Base-by-base conservation (phyloP, 2,888 invertebrate genomes). In the Amphipoea oculea region DNA sequence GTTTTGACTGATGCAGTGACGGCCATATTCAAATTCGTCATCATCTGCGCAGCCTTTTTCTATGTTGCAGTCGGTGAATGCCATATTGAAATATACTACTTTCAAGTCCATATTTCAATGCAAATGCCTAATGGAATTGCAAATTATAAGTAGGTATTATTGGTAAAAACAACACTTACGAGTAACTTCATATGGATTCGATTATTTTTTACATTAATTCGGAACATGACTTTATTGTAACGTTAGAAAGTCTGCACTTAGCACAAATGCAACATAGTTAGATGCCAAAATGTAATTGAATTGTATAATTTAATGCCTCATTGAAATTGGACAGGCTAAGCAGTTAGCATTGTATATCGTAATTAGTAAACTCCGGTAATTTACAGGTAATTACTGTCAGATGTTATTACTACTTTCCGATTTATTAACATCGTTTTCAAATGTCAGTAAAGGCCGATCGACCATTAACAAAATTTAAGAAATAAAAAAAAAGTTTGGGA, bases 251-350 rank as follows among this genome's bases (percentile, higher is more conserved):
- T 14, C 7, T n/a, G 29, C 62, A 79, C n/a, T 71, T 71, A 54
- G 14, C 14, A 62, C 14, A 72, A 42, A n/a, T 57, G 23, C 63
- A 74, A 20, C 51, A 51, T n/a, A 2, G 7, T 45, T 12, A 62
- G 20, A 62, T 45, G 45, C 48, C 65, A 79, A 82, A 83, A 75
- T 71, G 14, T 65, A 76, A 79, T 76, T 82, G 42, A 68, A 73
- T 60, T 76, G 73, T 65, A 73, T 40, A 70, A 82, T 83, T 79
- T 76, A 69, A 76, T 66, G 83, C 62, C 7, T 83, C 60, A 86
- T 76, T 86, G 48, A 67, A 74, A 60, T 42, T 70, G 20, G 66
- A 73, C 65, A 54, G 54, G 57, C n/a, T 40, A 51, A 45, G 14
- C 20, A 71, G 79, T 83, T 45, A 70, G 60, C 66, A 42, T 54